A percentile compares a stretch with the other conserved stretches of the same genome.
These are phyloP conservation scores for Leptinotarsa haldemani DNA, from an alignment of 2,888 invertebrate species.

Conservation along the genomic window DNA sequence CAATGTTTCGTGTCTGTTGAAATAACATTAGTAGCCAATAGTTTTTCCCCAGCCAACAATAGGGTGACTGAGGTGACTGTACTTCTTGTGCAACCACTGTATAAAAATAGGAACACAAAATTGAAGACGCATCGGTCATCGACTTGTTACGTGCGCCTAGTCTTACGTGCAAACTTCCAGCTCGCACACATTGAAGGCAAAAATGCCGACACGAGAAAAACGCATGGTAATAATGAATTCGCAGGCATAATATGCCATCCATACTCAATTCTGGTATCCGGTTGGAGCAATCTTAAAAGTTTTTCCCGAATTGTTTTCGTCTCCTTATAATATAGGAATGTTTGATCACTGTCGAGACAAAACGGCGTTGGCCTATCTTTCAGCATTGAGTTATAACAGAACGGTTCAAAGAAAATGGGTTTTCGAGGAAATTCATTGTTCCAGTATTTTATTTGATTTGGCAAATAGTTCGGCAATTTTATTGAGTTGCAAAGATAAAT, in stretches of 20 bases:
- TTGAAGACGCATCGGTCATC: slow-evolving; percentile 43
- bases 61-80: neutral
- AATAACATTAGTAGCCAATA: no score
- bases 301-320: neutral
- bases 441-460: no score
- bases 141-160: slow-evolving; percentile 48
- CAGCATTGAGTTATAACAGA: neutral
- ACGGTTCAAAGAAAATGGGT: neutral
- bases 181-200: slow-evolving; percentile 41
- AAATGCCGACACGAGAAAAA: slow-evolving; percentile 44
- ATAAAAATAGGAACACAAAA: slow-evolving; percentile 29
- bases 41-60: no score
- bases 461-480: no score
- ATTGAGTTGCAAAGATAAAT: no score
- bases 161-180: slow-evolving; percentile 42
- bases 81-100: neutral
- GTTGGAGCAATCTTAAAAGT: neutral
- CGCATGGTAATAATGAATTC: slow-evolving; percentile 40
- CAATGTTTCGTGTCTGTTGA: no score
- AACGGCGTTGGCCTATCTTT: neutral
- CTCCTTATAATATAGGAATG: neutral
- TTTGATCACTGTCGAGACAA: neutral
- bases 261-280: neutral
- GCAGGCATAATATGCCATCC: slow-evolving; percentile 7
- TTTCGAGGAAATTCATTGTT: no score